phyloP scores from a whole-genome alignment of 2,797 vertebrate species.

The Danio jaintianensis region DNA sequence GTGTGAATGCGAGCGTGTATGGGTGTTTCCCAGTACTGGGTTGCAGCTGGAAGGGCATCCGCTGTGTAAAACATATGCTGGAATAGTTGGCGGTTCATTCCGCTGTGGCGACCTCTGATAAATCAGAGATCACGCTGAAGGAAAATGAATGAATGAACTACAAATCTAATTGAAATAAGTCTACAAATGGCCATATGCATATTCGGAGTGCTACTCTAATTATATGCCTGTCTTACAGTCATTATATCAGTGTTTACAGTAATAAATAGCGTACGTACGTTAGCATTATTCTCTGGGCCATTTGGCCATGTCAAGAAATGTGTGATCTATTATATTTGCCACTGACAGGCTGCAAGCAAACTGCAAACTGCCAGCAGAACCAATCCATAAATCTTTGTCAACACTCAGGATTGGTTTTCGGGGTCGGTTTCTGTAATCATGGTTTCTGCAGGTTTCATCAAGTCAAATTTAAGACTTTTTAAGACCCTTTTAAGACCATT shows the following conservation, averaged over 20 bases:
- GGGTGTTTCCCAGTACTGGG: too few species aligned
- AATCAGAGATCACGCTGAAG: too few species aligned
- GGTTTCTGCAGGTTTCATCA: too few species aligned
- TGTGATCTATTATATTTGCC: slow-evolving; percentile 8
- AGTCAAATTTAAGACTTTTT: too few species aligned
- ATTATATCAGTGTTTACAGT: neutral
- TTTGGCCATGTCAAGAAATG: slow-evolving; percentile 1
- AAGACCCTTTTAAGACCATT: too few species aligned
- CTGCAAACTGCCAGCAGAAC: slow-evolving; percentile 14
- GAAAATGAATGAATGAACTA: too few species aligned
- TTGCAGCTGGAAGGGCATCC: too few species aligned
- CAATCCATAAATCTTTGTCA: slow-evolving; percentile 20
- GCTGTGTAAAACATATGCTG: too few species aligned
- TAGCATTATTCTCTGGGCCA: neutral
- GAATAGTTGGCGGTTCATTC: too few species aligned
- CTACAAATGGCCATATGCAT: neutral
- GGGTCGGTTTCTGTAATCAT: slow-evolving; percentile 17
- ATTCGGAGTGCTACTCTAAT: neutral
- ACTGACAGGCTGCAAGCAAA: slow-evolving; percentile 18
- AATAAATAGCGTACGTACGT: neutral
- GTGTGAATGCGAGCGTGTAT: too few species aligned
- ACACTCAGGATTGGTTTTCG: neutral
- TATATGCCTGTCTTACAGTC: neutral
- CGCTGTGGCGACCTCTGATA: too few species aligned
- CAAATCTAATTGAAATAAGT: neutral